Percentiles rank a stretch among this genome's conserved stretches.
Evolutionary conservation across 2,888 invertebrate species (phyloP).

Genomic region (Lobophora halterata): DNA sequence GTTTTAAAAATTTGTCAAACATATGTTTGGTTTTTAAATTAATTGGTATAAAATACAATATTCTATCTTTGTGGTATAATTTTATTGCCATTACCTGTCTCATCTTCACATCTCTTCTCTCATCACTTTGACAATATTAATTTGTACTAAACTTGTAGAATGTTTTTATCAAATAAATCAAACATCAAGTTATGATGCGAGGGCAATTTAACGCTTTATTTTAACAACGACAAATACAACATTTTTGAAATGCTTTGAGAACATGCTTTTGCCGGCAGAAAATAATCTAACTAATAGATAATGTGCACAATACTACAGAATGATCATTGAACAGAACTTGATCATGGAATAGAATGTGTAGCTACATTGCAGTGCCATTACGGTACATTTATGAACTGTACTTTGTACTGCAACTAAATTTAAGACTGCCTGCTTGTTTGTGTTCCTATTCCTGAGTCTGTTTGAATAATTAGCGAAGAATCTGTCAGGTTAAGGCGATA

Average conservation of each 20-base stretch:
- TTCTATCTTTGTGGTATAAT: background rate
- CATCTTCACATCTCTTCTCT: conserved; percentile 48
- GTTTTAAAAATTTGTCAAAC: no score
- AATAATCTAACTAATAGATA: conserved; percentile 35
- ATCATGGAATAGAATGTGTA: conserved; percentile 24
- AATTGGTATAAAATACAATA: conserved; percentile 3
- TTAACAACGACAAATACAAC: conserved; percentile 14
- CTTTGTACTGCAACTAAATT: conserved; percentile 35
- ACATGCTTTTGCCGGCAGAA: conserved; percentile 22
- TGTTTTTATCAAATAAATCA: conserved; percentile 21
- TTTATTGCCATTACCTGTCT: conserved; percentile 42
- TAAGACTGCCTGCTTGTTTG: conserved; percentile 3
- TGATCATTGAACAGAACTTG: conserved; percentile 22
- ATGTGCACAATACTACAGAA: conserved; percentile 35
- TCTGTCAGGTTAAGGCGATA: no score
- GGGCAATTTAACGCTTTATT: conserved; percentile 7
- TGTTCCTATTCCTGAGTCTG: conserved; percentile 9
- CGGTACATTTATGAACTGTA: conserved; percentile 42
- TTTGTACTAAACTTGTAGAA: conserved; percentile 32
- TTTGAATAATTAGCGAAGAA: conserved; percentile 6
- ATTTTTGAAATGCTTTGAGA: conserved; percentile 19
- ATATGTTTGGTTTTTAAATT: background rate
- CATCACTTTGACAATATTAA: conserved; percentile 32
- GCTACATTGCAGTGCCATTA: conserved; percentile 52
- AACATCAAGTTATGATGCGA: conserved; percentile 11